Conservation (phyloP, 2,113 vertebrate genomes). For the Donacobius atricapilla region DNA sequence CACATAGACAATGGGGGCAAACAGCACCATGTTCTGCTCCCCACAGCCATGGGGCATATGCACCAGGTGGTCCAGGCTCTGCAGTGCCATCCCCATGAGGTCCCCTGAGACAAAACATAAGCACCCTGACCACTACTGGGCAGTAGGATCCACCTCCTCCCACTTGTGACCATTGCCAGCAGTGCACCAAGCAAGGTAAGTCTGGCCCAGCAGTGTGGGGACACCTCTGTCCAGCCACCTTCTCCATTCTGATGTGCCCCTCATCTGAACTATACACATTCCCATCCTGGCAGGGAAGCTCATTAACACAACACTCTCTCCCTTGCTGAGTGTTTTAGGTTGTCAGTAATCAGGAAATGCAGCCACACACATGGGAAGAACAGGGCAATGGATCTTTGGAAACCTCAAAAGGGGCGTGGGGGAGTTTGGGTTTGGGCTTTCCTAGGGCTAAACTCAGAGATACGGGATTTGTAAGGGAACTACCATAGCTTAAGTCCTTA, state of each 20-base stretch:
- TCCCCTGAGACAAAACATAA: conserved; percentile 71
- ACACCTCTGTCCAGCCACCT: neutral
- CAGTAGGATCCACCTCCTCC: neutral
- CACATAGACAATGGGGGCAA: conserved; percentile 83
- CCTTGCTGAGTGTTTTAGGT: neutral
- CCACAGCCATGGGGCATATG: conserved; percentile 80
- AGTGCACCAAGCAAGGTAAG: neutral
- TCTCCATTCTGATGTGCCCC: neutral
- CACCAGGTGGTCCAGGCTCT: conserved; percentile 78
- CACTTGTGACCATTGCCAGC: neutral
- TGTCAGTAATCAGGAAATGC: neutral
- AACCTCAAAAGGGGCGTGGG: neutral
- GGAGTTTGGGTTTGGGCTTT: neutral
- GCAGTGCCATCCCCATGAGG: conserved; percentile 76
- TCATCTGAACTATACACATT: neutral
- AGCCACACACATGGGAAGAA: neutral
- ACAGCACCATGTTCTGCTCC: conserved; percentile 87
- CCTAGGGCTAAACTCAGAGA: neutral
- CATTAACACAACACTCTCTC: neutral
- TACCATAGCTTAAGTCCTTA: conserved; percentile 10
- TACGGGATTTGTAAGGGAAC: neutral
- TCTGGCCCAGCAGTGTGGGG: neutral
- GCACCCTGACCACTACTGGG: neutral
- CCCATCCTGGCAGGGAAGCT: neutral
- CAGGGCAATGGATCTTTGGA: neutral